These are phyloP conservation scores for Syrphus vitripennis DNA, from an alignment of 2,888 invertebrate species.

Conservation along the genomic window DNA sequence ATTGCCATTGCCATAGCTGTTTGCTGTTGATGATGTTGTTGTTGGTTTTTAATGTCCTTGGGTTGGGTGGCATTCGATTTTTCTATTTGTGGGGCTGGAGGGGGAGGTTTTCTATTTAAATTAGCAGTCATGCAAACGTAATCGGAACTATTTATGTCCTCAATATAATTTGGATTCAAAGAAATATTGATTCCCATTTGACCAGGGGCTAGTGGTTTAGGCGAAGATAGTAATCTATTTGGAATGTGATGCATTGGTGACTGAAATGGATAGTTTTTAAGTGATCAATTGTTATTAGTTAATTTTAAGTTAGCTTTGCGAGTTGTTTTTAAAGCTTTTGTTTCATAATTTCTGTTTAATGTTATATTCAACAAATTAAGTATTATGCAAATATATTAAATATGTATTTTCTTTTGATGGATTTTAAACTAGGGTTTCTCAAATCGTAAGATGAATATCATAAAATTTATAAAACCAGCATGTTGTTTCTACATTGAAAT, in stretches of 20 bases:
- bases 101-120: conserved; percentile 77
- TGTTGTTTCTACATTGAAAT: too few species aligned
- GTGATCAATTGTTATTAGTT: too few species aligned
- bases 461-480: too few species aligned
- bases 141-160: conserved; percentile 89
- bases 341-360: too few species aligned
- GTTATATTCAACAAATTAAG: too few species aligned
- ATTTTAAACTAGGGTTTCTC: too few species aligned
- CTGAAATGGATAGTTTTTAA: conserved; percentile 38
- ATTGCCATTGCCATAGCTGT: conserved; percentile 62
- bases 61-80: conserved; percentile 22
- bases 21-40: conserved; percentile 70
- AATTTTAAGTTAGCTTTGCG: too few species aligned
- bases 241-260: conserved; percentile 74
- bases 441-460: too few species aligned
- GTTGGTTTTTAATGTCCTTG: conserved; percentile 39
- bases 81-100: conserved; percentile 43
- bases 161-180: conserved; percentile 82
- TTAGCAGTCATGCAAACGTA: conserved; percentile 94
- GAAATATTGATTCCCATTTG: conserved; percentile 78
- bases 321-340: too few species aligned
- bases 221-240: conserved; percentile 55
- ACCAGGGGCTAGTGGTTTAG: conserved; percentile 40
- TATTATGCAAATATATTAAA: too few species aligned
- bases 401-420: neutral